These are phyloP conservation scores for Telmatherina bonti DNA, from an alignment of 2,797 vertebrate species.

Conservation along the genomic window DNA sequence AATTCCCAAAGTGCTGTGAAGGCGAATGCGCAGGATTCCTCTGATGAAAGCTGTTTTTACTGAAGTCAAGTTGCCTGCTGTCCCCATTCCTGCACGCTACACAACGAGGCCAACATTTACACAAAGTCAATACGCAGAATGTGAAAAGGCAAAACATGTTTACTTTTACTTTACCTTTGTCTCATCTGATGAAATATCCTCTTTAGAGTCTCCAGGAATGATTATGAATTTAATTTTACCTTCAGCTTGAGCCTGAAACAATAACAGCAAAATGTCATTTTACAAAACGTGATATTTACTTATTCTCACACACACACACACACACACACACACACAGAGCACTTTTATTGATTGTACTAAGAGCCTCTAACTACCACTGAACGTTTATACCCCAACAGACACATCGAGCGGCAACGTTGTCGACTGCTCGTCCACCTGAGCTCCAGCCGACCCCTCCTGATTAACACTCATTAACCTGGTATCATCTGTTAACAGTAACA, in stretches of 20 bases:
- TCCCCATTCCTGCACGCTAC: background rate
- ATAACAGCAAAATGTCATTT: background rate
- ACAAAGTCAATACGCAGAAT: background rate
- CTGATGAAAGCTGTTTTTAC: conserved; percentile 50
- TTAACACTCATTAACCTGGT: too few species aligned
- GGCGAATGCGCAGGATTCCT: conserved; percentile 32
- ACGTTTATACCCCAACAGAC: too few species aligned
- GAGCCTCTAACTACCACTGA: too few species aligned
- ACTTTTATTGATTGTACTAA: too few species aligned
- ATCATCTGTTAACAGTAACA: too few species aligned
- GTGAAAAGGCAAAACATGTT: background rate
- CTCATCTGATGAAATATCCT: conserved; percentile 75
- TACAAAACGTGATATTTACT: too few species aligned
- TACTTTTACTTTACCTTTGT: conserved; percentile 61
- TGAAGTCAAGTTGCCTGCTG: conserved; percentile 42
- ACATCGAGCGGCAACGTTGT: too few species aligned
- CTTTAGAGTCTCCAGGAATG: conserved; percentile 89
- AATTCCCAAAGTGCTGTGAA: conserved; percentile 36
- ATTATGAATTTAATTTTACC: conserved; percentile 94
- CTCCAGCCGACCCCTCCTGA: too few species aligned
- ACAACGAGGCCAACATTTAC: background rate
- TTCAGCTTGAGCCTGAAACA: conserved; percentile 86
- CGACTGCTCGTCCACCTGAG: too few species aligned
- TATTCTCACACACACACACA: too few species aligned
- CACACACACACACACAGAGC: too few species aligned